Base-by-base conservation (phyloP, 2,888 invertebrate genomes). In the Acanthosepion pharaonis region DNA sequence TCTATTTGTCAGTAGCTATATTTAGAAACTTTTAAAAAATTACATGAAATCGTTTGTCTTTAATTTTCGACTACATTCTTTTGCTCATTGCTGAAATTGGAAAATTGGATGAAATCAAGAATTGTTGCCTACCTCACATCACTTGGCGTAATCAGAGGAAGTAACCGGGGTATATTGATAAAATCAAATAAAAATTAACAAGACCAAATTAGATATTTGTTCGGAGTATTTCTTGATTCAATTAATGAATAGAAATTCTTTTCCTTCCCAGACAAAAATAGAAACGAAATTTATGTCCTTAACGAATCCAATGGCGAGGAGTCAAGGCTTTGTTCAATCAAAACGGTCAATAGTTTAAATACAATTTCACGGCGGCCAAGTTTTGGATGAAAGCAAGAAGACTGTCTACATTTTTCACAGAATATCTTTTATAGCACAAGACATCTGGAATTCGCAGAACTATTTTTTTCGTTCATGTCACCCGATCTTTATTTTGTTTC, bases 141-240 rank as follows among this genome's bases (percentile, higher is more conserved):
- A 78, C 78, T 78, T 78, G 78, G n/a, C 78, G 28, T 78, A 25
- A 42, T 42, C 42, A 42, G 42, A 42, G 42, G 42, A 42, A 42
- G 42, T 42, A 42, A 42, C 42, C 42, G 42, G 42, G 42, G 42
- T 3, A 42, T 28, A 28, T 25, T 6, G 78, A 78, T 78, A 78
- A 15, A 78, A 78, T 11, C 33, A 15, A 33, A 78, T 78, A 6
- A 78, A 78, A 33, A 78, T 78, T n/a, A 33, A 78, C 33, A 11
- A n/a, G 78, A 78, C 78, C 11, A 78, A 78, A 78, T 78, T 78
- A 78, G n/a, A 78, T 78, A n/a, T 78, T 78, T 78, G 78, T n/a
- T n/a, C 1, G 18, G 15, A 78, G 33, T 5, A 78, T n/a, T 78
- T 78, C 78, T 78, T 78, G 78, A 78, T 78, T 78, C 78, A 78